Evolutionary conservation across 2,888 invertebrate species (phyloP).

Genomic region (Phalera bucephala): DNA sequence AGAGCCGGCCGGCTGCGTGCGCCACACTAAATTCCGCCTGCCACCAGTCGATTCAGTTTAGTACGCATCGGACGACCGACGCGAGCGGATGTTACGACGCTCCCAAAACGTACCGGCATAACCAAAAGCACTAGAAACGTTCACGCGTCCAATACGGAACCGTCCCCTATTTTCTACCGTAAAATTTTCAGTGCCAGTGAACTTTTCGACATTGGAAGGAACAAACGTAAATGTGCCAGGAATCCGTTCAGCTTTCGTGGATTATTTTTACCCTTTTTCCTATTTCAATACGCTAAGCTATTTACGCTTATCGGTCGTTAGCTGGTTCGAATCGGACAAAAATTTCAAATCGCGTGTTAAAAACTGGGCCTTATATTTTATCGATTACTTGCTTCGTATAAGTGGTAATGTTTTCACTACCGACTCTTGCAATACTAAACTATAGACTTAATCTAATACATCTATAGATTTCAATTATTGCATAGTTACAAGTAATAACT

Average conservation of each 20-base stretch:
- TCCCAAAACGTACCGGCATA: conserved; percentile 45
- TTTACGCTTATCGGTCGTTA: conserved; percentile 34
- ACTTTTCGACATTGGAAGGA: conserved; percentile 47
- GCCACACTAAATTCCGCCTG: conserved; percentile 57
- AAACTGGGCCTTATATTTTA: conserved; percentile 50
- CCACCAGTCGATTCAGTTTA: conserved; percentile 57
- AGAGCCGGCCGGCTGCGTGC: conserved; percentile 57
- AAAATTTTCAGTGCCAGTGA: conserved; percentile 41
- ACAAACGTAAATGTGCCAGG: conserved; percentile 14
- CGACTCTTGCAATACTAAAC: conserved; percentile 7
- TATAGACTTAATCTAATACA: background rate
- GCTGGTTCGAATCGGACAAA: conserved; percentile 4
- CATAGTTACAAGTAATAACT: background rate
- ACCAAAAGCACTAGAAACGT: conserved; percentile 46
- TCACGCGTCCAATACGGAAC: conserved; percentile 57
- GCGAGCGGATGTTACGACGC: conserved; percentile 48
- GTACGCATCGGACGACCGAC: conserved; percentile 59
- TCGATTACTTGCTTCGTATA: conserved; percentile 36
- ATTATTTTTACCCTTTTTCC: conserved; percentile 25
- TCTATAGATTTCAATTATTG: background rate
- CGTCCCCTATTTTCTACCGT: conserved; percentile 58
- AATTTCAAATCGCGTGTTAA: conserved; percentile 44
- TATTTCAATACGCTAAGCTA: conserved; percentile 17
- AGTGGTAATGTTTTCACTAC: conserved; percentile 23
- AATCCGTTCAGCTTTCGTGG: conserved; percentile 29